Evolutionary conservation across 2,888 invertebrate genomes (phyloP), one percentile per base, ranked within the genome.

Genomic region (Barypeithes pellucidus): DNA sequence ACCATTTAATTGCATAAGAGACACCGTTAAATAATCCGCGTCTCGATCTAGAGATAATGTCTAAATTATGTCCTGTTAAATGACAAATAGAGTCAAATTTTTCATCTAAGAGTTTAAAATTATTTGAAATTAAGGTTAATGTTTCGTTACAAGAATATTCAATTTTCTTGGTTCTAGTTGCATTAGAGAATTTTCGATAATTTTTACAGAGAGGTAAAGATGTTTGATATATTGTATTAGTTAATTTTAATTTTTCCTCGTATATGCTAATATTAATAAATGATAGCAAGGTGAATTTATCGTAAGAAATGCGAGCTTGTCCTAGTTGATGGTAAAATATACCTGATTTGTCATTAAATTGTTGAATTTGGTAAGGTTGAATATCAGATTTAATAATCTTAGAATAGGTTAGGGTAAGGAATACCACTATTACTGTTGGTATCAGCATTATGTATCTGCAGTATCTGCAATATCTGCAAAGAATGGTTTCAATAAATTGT

Each of bases 1-100:
- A 39, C 72, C 68, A 75, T 67, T 75, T 72, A 16, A 75, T 16
- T 36, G 72, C 75, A 29, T 67, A 75, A 3, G 75, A 75, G 0
- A 65, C n/a, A n/a, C 65, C 57, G 4, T 73, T 33, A 18, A 70
- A 60, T 47, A 70, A 20, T 29, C 73, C 59, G 14, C 62, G 54
- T 36, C 43, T 39, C 12, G 39, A 39, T 39, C 39, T 39, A 39
- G 39, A 39, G 8, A 41, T 18, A 16, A 29, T 24, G n/a, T 61
- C 33, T 20, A 24, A 24, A 33, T 60, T 61, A 52, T 73, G 70
- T 14, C 70, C 65, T 12, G 61, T 63, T 16, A 73, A 36, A 24
- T 75, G 72, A 57, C 36, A 45, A 3, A 73, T 47, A 11, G 73
- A 57, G 16, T 75, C 70, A 29, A 57, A 63, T 59, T 68, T 73